Percentiles rank a stretch among this genome's conserved stretches.
These are phyloP conservation scores for Monopterus albus DNA, from an alignment of 2,113 vertebrate genomes.

Conservation along the genomic window DNA sequence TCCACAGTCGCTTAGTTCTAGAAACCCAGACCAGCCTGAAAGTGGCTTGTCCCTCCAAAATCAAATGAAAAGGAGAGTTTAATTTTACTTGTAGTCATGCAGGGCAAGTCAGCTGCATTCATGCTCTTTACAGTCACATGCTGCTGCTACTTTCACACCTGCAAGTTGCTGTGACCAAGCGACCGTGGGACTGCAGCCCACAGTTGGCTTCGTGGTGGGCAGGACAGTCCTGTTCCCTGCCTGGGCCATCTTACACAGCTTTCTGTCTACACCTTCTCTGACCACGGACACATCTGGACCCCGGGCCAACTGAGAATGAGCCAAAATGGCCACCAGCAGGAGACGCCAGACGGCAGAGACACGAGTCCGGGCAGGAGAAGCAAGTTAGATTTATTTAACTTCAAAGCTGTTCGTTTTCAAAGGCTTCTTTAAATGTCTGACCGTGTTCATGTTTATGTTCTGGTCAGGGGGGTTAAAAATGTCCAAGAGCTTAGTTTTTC, in stretches of 20 bases:
- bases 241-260: too few species aligned
- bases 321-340: constrained; percentile 28
- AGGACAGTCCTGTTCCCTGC: too few species aligned
- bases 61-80: neutral
- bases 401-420: constrained; percentile 60
- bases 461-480: constrained; percentile 11
- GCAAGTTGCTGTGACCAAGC: too few species aligned
- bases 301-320: too few species aligned
- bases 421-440: constrained; percentile 42
- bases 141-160: too few species aligned
- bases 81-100: too few species aligned
- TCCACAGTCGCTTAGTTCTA: constrained; percentile 58
- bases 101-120: too few species aligned
- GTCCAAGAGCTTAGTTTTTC: neutral
- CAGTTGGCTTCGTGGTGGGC: too few species aligned
- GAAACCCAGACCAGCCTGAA: constrained; percentile 36
- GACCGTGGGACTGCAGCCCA: too few species aligned
- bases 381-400: constrained; percentile 42
- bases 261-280: too few species aligned
- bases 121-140: too few species aligned
- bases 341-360: constrained; percentile 7
- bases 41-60: constrained; percentile 2
- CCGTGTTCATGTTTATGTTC: constrained; percentile 51
- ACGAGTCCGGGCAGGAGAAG: constrained; percentile 46
- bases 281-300: too few species aligned